A percentile compares a stretch with the other conserved stretches of the same genome.
These are phyloP conservation scores for Oxytorus armatus DNA, from an alignment of 2,888 invertebrate species.

Conservation along the genomic window DNA sequence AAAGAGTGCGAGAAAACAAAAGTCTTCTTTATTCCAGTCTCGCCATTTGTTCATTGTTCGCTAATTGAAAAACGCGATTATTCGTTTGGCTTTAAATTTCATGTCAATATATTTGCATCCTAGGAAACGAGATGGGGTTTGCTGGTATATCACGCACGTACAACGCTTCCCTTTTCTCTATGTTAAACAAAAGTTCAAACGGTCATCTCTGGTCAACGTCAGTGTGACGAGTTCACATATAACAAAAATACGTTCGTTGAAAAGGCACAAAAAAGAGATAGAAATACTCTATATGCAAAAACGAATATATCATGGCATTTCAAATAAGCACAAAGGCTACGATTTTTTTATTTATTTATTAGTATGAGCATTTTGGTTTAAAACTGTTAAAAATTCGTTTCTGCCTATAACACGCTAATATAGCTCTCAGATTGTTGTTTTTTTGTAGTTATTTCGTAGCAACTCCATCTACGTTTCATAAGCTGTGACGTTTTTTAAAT, in stretches of 20 bases:
- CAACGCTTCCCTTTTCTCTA: constrained; percentile 45
- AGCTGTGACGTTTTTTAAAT: no score
- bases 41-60: constrained; percentile 14
- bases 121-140: background rate
- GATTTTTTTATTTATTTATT: background rate
- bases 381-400: background rate
- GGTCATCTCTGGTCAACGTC: background rate
- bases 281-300: background rate
- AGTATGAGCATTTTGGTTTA: background rate
- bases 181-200: constrained; percentile 30
- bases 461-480: no score
- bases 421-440: background rate
- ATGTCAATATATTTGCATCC: constrained; percentile 36
- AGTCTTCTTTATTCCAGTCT: constrained; percentile 3
- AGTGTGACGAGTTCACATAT: constrained; percentile 14
- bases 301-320: constrained; percentile 13
- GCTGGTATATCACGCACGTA: constrained; percentile 12
- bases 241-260: constrained; percentile 33
- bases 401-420: background rate
- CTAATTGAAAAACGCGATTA: constrained; percentile 31
- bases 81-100: constrained; percentile 24
- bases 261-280: constrained; percentile 19
- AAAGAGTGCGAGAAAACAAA: background rate
- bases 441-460: no score
- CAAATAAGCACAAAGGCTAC: background rate